A percentile compares a stretch with the other conserved stretches of the same genome.
These are phyloP conservation scores for Siphamia tubifer DNA, from an alignment of 2,113 vertebrate genomes.

Conservation along the genomic window DNA sequence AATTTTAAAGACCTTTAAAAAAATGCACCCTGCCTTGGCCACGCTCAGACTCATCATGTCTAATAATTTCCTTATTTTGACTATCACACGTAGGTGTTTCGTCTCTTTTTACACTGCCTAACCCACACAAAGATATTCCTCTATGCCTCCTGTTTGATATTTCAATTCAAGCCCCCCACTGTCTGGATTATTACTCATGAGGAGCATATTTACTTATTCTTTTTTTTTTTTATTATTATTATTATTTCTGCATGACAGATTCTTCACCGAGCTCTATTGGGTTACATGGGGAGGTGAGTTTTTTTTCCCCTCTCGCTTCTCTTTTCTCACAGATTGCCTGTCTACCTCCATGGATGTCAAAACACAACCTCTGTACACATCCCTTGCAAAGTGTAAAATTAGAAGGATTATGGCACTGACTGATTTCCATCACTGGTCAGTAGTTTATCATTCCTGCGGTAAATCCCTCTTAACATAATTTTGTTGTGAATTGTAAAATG, in stretches of 20 bases:
- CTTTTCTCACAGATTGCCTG: slow-evolving; percentile 45
- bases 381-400: slow-evolving; percentile 51
- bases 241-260: slow-evolving; percentile 68
- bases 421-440: slow-evolving; percentile 71
- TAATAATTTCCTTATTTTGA: slow-evolving; percentile 72
- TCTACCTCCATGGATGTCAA: slow-evolving; percentile 36
- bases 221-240: slow-evolving; percentile 37
- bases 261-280: slow-evolving; percentile 60
- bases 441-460: slow-evolving; percentile 68
- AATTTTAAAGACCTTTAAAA: slow-evolving; percentile 79
- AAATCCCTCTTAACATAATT: slow-evolving; percentile 73
- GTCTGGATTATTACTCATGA: slow-evolving; percentile 55
- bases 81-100: slow-evolving; percentile 46
- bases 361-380: slow-evolving; percentile 31
- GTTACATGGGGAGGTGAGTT: slow-evolving; percentile 56
- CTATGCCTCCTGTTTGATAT: slow-evolving; percentile 31
- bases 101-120: slow-evolving; percentile 45
- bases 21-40: slow-evolving; percentile 65
- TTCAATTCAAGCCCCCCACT: slow-evolving; percentile 43
- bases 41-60: slow-evolving; percentile 65
- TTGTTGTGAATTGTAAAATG: slow-evolving; percentile 65
- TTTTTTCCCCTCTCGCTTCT: slow-evolving; percentile 8
- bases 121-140: slow-evolving; percentile 37
- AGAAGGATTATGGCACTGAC: slow-evolving; percentile 67
- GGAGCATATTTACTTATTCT: slow-evolving; percentile 52